A percentile compares a stretch with the other conserved stretches of the same genome.
Conservation (phyloP, 1,140 invertebrate species). For the Physella acuta region DNA sequence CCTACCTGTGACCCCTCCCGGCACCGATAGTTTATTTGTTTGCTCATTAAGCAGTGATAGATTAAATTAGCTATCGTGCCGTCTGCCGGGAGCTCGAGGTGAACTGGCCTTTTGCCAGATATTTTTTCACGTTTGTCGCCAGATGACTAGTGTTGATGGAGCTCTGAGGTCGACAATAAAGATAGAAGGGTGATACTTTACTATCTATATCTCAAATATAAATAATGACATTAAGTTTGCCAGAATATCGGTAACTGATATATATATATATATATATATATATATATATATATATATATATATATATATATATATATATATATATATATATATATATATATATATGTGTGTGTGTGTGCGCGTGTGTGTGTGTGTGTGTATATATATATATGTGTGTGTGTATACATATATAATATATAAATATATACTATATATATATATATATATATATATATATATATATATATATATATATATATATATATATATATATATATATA, state of each 20-base stretch:
- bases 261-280: background rate
- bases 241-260: background rate
- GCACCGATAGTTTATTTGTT: no score
- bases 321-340: background rate
- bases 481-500: background rate
- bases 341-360: conserved; percentile 9
- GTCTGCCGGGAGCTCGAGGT: no score
- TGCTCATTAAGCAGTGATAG: no score
- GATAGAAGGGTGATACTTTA: no score
- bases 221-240: no score
- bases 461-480: background rate
- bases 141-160: no score
- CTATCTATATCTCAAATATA: no score
- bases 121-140: no score
- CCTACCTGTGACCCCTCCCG: no score
- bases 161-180: no score
- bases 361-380: conserved; percentile 7
- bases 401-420: background rate
- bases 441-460: background rate
- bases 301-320: background rate
- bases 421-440: background rate
- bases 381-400: conserved; percentile 9
- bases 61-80: no score
- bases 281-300: background rate
- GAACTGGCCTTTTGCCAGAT: no score